These are phyloP conservation scores for Bovichtus variegatus DNA, from an alignment of 2,797 vertebrate genomes.

Conservation along the genomic window DNA sequence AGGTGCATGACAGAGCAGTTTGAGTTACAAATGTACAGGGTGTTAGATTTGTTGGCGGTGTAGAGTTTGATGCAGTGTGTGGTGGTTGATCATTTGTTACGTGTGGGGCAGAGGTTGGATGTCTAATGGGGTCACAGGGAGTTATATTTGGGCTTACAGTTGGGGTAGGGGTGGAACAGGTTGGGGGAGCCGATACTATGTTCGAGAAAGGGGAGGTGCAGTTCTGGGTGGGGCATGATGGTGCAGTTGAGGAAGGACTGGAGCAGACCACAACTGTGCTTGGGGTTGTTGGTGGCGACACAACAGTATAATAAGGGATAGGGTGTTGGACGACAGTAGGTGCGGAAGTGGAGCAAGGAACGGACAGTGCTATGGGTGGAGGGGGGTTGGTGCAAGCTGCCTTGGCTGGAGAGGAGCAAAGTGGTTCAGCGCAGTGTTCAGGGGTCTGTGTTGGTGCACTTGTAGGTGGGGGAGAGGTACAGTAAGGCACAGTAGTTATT, in stretches of 20 bases:
- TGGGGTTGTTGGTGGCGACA: constrained; percentile 62
- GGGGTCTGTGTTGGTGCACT: constrained; percentile 57
- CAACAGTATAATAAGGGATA: constrained; percentile 69
- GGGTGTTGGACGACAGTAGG: constrained; percentile 37
- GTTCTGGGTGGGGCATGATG: constrained; percentile 46
- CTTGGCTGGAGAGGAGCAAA: constrained; percentile 59
- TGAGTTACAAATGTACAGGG: constrained; percentile 79
- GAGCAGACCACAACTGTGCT: constrained; percentile 46
- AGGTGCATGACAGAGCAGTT: constrained; percentile 79
- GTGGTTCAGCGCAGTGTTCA: constrained; percentile 48
- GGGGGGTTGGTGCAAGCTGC: constrained; percentile 44
- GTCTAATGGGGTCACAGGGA: constrained; percentile 26
- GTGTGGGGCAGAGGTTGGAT: constrained; percentile 26
- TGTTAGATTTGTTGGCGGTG: constrained; percentile 46
- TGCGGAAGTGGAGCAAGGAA: constrained; percentile 48
- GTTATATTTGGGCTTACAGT: constrained; percentile 20
- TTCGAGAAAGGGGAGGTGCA: constrained; percentile 46
- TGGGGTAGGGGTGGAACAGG: constrained; percentile 40
- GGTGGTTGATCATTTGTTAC: constrained; percentile 37
- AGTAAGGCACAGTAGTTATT: constrained; percentile 80
- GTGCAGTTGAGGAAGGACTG: constrained; percentile 37
- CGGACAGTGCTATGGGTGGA: constrained; percentile 22
- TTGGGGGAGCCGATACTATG: constrained; percentile 33
- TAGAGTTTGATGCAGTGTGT: constrained; percentile 27
- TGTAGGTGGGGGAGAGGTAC: constrained; percentile 63